Evolutionary conservation across 2,797 vertebrate genomes (phyloP).

Genomic region (Cirrhinus mrigala): DNA sequence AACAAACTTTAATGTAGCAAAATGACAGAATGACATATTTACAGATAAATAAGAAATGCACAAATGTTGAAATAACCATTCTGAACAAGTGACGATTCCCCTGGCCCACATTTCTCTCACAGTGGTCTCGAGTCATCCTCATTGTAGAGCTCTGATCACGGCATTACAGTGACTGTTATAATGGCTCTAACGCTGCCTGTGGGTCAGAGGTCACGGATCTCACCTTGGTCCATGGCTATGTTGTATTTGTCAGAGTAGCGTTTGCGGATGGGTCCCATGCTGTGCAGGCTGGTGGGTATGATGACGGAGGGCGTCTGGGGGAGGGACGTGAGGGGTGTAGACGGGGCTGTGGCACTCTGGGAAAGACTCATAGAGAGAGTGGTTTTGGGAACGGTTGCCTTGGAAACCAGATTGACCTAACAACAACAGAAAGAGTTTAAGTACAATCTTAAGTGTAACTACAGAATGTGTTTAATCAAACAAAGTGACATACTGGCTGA

Average conservation of each 20-base stretch:
- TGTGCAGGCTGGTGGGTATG: conserved; percentile 92
- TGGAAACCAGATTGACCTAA: conserved; percentile 91
- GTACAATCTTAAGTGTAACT: neutral
- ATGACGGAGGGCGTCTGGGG: conserved; percentile 92
- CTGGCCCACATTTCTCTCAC: neutral
- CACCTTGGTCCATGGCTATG: conserved; percentile 97
- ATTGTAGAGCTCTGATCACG: neutral
- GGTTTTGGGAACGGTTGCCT: conserved; percentile 87
- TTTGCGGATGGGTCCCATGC: conserved; percentile 89
- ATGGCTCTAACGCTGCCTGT: neutral
- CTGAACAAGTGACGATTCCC: no score
- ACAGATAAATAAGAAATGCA: neutral
- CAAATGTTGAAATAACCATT: no score
- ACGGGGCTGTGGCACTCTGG: conserved; percentile 91
- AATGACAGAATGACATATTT: neutral
- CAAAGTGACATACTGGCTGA: conserved; percentile 85
- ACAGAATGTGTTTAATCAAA: conserved; percentile 12
- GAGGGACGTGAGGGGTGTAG: conserved; percentile 90
- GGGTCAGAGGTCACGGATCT: neutral
- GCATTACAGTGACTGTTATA: neutral
- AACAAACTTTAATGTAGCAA: no score
- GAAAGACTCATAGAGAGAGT: conserved; percentile 92
- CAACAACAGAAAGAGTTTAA: neutral
- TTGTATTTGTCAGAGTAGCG: conserved; percentile 93
- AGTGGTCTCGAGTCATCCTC: neutral